phyloP scores from a whole-genome alignment of 1,140 invertebrate species.

The Cyclina sinensis region DNA sequence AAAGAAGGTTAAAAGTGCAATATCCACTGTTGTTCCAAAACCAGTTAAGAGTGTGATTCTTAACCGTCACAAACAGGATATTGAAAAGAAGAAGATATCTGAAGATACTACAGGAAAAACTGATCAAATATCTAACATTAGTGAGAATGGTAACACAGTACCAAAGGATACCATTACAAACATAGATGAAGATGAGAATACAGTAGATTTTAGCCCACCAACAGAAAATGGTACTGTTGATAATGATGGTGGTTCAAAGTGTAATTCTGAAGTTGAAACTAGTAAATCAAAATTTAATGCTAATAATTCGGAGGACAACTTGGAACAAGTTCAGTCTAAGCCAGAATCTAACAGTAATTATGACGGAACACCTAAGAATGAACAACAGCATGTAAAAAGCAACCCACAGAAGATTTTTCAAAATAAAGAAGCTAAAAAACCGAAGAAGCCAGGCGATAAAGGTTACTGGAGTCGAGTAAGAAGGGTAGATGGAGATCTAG shows the following conservation, averaged over 20 bases:
- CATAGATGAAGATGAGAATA: no score
- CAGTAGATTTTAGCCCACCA: no score
- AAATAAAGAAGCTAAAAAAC: not conserved
- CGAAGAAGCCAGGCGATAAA: slow-evolving; percentile 41
- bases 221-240: no score
- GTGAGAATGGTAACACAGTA: no score
- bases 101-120: not conserved
- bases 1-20: not conserved
- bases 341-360: not conserved
- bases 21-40: not conserved
- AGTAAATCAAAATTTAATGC: no score
- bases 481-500: slow-evolving; percentile 12
- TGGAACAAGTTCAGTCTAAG: not conserved
- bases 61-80: not conserved
- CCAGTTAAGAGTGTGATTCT: not conserved
- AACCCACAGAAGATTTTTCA: not conserved
- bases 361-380: not conserved
- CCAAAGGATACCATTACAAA: no score
- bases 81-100: not conserved
- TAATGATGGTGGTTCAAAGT: not conserved
- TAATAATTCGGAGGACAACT: no score
- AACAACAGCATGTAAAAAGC: not conserved
- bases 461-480: slow-evolving; percentile 58
- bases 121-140: no score
- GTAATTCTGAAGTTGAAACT: no score